Evolutionary conservation across 1,140 invertebrate species (phyloP).

Genomic region (Contarinia nasturtii): DNA sequence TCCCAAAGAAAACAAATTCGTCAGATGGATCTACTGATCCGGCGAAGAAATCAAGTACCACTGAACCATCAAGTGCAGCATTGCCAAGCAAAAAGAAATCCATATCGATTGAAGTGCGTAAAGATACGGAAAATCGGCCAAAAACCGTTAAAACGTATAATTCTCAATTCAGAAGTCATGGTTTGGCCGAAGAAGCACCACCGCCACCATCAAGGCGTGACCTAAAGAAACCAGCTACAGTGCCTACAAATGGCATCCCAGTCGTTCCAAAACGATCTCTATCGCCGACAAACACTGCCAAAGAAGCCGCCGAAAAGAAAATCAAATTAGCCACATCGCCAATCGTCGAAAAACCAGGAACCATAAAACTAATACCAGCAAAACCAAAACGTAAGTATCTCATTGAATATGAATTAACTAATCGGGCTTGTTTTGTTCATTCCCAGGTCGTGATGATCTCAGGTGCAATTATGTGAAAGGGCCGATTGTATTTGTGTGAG

Average conservation of each 20-base stretch:
- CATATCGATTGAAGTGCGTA: conserved; percentile 58
- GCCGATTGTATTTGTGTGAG: background rate
- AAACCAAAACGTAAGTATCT: conserved; percentile 75
- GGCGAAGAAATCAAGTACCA: conserved; percentile 24
- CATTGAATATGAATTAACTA: background rate
- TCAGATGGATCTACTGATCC: conserved; percentile 15
- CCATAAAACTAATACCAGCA: conserved; percentile 66
- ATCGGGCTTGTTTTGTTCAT: background rate
- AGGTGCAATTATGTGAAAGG: background rate
- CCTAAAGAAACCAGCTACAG: conserved; percentile 34
- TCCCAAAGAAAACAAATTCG: conserved; percentile 40
- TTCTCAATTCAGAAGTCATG: conserved; percentile 71
- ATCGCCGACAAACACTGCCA: conserved; percentile 34
- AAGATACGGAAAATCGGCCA: conserved; percentile 43
- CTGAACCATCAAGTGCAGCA: conserved; percentile 14
- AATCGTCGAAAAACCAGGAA: conserved; percentile 45
- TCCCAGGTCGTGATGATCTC: conserved; percentile 1
- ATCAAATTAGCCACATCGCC: conserved; percentile 34
- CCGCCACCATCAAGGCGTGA: conserved; percentile 46
- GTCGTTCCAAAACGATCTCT: conserved; percentile 27
- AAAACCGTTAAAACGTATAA: conserved; percentile 79
- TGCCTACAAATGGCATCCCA: conserved; percentile 12
- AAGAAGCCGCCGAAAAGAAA: conserved; percentile 49
- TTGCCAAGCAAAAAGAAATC: conserved; percentile 46
- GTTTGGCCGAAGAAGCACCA: conserved; percentile 61